Evolutionary conservation across 2,113 vertebrate species (phyloP).

Genomic region (Menidia beryllina): DNA sequence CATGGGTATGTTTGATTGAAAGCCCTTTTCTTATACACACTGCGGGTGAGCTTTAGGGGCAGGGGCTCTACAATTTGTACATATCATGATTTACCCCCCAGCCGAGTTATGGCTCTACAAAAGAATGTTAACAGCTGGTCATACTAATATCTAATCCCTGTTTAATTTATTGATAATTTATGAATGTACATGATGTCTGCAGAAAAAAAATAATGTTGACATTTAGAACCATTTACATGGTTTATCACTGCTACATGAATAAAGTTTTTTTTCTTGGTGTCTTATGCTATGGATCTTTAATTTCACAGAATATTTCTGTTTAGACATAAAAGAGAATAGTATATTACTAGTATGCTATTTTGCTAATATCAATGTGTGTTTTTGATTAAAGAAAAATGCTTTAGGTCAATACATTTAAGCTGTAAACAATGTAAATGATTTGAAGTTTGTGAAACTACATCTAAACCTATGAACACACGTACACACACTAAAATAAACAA

Average conservation of each 20-base stretch:
- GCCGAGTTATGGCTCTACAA: not conserved
- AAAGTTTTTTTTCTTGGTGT: no score
- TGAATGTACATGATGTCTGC: not conserved
- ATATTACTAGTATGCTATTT: no score
- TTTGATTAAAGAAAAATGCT: no score
- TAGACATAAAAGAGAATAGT: no score
- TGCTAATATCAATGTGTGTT: no score
- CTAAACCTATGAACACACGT: no score
- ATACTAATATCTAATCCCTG: not conserved
- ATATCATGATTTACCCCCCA: not conserved
- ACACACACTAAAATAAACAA: no score
- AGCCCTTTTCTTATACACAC: not conserved
- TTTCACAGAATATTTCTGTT: no score
- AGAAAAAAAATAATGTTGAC: not conserved
- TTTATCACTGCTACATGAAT: not conserved
- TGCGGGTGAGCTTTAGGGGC: not conserved
- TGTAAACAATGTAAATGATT: no score
- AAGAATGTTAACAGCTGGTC: not conserved
- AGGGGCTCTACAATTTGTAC: not conserved
- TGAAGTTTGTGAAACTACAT: no score
- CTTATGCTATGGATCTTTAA: no score
- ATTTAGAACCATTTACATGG: not conserved
- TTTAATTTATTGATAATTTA: not conserved
- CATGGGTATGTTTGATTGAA: constrained; percentile 33
- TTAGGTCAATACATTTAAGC: no score